Base-by-base conservation (phyloP, 2,113 vertebrate genomes). In the Girardinichthys multiradiatus region DNA sequence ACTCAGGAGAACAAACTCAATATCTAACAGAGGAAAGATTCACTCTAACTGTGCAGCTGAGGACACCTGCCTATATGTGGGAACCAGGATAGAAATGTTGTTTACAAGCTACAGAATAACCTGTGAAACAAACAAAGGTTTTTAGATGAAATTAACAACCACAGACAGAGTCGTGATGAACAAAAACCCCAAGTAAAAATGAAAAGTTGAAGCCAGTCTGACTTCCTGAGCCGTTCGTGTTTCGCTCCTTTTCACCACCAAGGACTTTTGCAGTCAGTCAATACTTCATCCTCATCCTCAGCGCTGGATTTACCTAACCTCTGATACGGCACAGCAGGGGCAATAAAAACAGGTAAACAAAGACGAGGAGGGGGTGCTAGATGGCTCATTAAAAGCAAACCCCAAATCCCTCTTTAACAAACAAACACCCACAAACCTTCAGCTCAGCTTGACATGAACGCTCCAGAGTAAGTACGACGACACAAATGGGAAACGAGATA, bases 331-430 rank as follows among this genome's bases (percentile, higher is more conserved):
- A 59, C 72, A 59, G 1, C 30, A 11, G 61, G 65, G 76, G 80
- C 67, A 81, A 87, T 87, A 79, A 87, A 86, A 74, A 57, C 76
- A 72, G 45, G 82, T 86, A 86, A 90, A 86, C 77, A 89, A 37
- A 15, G 45, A 57, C 69, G 17, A 2, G 39, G 68, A 66, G 51
- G 37, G 31, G 70, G 26, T 1, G 17, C 42, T 19, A 17, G 4
- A 67, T 58, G 79, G 67, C 64, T 83, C 59, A 83, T 65, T 77
- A 74, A 28, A 54, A 61, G 66, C 63, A 66, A 15, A 33, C 61
- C 45, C 66, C 15, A 29, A 54, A 31, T 45, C 17, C 42, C 42
- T 45, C 42, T 45, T 45, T 45, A 45, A 45, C 42, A 45, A 45
- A 14, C 13, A 42, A 13, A 45, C 42, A 7, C 15, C 1, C 42